These are phyloP conservation scores for Glareola pratincola DNA, from an alignment of 2,113 vertebrate genomes.

Conservation along the genomic window DNA sequence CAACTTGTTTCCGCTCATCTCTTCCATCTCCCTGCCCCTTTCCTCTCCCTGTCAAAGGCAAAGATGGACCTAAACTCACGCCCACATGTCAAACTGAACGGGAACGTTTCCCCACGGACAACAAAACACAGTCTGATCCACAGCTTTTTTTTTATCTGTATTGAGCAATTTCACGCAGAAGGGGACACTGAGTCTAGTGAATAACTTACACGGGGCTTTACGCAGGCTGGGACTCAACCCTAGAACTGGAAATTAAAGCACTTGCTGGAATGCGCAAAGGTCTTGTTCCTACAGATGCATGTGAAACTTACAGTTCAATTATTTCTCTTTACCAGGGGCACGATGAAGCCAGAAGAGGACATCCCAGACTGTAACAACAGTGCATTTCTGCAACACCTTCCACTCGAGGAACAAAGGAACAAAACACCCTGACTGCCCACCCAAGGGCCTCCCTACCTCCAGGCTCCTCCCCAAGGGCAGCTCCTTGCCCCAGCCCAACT, in stretches of 20 bases:
- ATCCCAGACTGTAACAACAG: background rate
- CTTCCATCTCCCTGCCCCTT: background rate
- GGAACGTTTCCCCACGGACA: background rate
- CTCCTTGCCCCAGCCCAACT: background rate
- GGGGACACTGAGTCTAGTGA: background rate
- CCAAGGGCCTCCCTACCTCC: background rate
- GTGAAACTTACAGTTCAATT: background rate
- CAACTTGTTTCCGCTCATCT: background rate
- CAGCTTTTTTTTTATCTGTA: background rate
- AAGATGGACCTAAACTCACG: background rate
- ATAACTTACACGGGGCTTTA: background rate
- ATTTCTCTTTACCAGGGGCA: background rate
- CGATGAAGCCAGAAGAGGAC: background rate
- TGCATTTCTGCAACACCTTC: background rate
- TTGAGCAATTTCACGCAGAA: background rate
- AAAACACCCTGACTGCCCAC: background rate
- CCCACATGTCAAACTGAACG: background rate
- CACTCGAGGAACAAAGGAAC: background rate
- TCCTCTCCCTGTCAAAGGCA: background rate
- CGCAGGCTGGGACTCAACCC: background rate
- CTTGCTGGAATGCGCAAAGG: background rate
- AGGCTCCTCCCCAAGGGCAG: background rate
- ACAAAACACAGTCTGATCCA: background rate
- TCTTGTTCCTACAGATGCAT: background rate
- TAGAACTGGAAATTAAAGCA: background rate